Evolutionary conservation across 2,888 invertebrate species (phyloP), one percentile per base, ranked within the genome.

Genomic region (Mesodorylaimus sp.): DNA sequence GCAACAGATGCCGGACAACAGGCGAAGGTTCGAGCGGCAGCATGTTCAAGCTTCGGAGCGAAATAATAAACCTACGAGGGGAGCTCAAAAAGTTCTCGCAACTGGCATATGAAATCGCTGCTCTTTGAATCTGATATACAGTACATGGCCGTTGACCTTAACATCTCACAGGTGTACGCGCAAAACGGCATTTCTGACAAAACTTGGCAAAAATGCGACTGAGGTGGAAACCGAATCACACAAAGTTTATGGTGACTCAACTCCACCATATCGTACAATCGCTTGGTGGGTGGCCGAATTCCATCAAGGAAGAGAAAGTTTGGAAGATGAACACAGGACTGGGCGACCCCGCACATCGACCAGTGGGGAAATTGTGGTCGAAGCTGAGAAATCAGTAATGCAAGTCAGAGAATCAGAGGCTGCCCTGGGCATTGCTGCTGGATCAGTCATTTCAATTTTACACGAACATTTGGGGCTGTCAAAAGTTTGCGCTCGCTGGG

Each of bases 401-500:
- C 24, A 43, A 10, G 10, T 26, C 7, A 26, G 7, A 10, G 44
- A 43, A 26, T 43, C 27, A 43, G 44, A 43, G 7, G 44, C 44
- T 13, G 13, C 21, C 13, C 5, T 43, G 21, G 5, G 13, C 24
- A 26, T 43, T 43, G 19, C 26, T 21, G 7, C 26, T 10, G 5
- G 26, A 26, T 24, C 44, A 26, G 19, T 43, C 7, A 27, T 43
- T 43, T 43, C 44, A 7, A 43, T 43, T 43, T 21, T 43, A 10
- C 44, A 43, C 27, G 27, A 43, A 24, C 26, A 43, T 26, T 43
- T 43, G 44, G 44, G 44, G 26, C 27, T 43, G 27, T 43, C 44
- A 3, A 43, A 43, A 27, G 27, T 43, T 24, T 43, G 44, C 19
- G 61, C 59, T 45, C 48, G 61, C 59, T 64, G 61, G 61, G 60